Evolutionary conservation across 2,113 vertebrate genomes (phyloP), one percentile per base, ranked within the genome.

Genomic region (Xenotilapia caudafasciata): DNA sequence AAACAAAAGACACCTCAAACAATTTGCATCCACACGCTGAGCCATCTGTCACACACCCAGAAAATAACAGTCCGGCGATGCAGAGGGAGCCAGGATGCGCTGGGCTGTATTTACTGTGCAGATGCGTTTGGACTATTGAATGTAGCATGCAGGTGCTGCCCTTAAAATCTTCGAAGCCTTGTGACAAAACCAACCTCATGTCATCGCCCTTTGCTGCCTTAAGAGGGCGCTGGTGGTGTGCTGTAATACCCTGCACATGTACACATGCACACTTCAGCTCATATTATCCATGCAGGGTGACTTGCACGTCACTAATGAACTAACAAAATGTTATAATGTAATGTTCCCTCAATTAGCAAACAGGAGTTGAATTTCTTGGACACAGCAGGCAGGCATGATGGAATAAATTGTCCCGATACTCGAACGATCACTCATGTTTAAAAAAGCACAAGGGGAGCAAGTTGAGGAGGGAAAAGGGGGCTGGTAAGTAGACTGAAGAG

Each of bases 201-300:
- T 60, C 47, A 33, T 35, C n/a, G 9, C 6, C 13, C 2, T 8
- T 10, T 81, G 40, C 77, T n/a, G 70, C 84, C 91, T 70, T 55
- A 49, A 89, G 92, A 23, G 88, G 92, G 86, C 10, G 28, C 88
- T 83, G 73, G 10, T 83, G 80, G 4, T 19, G 56, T 23, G 21
- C 77, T 3, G 21, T 21, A 65, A 60, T 1, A 31, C 0, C 2
- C 53, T 38, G 23, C 38, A 28, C 35, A 5, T 56, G 6, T 4
- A 21, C 15, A 51, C 8, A n/a, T 3, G 13, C 28, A 51, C n/a
- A 11, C 14, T 40, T 62, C 2, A 49, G 85, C 31, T 62, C 26
- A 35, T 8, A 4, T 11, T 86, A 9, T 28, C 1, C 21, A 23
- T 35, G 11, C n/a, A 85, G 56, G 14, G 2, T 42, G 19, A 8